Evolutionary conservation across 2,797 vertebrate species (phyloP).

Genomic region (Enteromius thamalakanensis): DNA sequence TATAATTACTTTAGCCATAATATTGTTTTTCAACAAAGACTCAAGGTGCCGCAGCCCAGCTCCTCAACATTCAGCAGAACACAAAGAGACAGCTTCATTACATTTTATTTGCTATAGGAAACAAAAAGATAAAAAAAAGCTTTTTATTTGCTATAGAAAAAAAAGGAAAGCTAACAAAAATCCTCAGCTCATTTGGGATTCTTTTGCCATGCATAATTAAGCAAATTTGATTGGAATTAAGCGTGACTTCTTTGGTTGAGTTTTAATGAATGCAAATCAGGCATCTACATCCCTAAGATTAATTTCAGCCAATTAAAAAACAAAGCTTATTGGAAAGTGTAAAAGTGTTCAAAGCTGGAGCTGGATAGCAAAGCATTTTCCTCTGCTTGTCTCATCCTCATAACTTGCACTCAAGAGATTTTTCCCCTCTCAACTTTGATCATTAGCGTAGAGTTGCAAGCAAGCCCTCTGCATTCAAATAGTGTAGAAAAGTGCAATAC

Average conservation of each 20-base stretch:
- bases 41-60: conserved; percentile 94
- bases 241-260: conserved; percentile 99
- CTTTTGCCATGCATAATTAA: conserved; percentile 99
- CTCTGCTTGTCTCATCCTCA: conserved; percentile 79
- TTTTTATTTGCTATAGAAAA: conserved; percentile 99
- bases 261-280: conserved; percentile 99
- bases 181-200: conserved; percentile 99
- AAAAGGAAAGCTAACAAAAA: conserved; percentile 86
- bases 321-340: conserved; percentile 98
- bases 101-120: conserved; percentile 99
- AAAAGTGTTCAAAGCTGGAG: conserved; percentile 94
- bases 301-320: conserved; percentile 99
- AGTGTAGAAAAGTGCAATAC: conserved; percentile 65
- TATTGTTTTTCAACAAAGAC: conserved; percentile 94
- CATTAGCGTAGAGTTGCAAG: conserved; percentile 80
- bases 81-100: conserved; percentile 99
- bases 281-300: conserved; percentile 99
- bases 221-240: conserved; percentile 99
- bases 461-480: conserved; percentile 78
- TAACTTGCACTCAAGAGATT: conserved; percentile 82
- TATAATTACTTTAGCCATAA: conserved; percentile 99
- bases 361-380: conserved; percentile 79
- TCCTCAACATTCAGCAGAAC: conserved; percentile 97
- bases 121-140: conserved; percentile 76
- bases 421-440: conserved; percentile 77